Base-by-base conservation (phyloP, 2,797 vertebrate species). In the Macroramphosus scolopax region DNA sequence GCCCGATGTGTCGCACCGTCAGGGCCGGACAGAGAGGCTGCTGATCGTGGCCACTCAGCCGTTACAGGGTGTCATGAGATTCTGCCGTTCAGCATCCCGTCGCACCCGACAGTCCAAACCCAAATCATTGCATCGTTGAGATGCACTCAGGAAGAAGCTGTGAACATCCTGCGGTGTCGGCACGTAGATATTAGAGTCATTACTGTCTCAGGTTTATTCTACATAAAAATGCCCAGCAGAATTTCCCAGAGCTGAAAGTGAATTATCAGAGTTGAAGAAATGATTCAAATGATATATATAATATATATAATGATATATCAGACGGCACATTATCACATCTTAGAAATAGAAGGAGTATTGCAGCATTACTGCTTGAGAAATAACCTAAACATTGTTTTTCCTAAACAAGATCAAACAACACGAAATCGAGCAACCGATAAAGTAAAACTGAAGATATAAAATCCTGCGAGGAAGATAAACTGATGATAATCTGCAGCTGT, bases 1-100 rank as follows among this genome's bases (percentile, higher is more conserved):
- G 26, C 22, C n/a, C 3, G 6, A 33, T 63, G 53, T 31, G 65
- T 72, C 61, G 47, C 52, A 53, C 45, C 56, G 64, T 69, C 61
- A 61, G 53, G 6, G 38, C 25, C 58, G 47, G 56, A 53, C 34
- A 41, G 36, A 54, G 29, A 10, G 40, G 26, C 49, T 20, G 55
- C 61, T 70, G 28, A 70, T 53, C 10, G 20, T 12, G 22, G 22
- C 42, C 15, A 51, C 39, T 66, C 63, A 54, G 36, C 51, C 55
- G 43, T 64, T 53, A 68, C 57, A 43, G 24, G 16, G n/a, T 2
- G 35, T 34, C 64, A 57, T 68, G 40, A 46, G 47, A 66, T 67
- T 53, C 36, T 47, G 29, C 39, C 29, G 51, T 37, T 59, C 31
- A 12, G 12, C 40, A 56, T 52, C 53, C 35, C 40, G 17, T 26